These are phyloP conservation scores for Galbula dea DNA, from an alignment of 2,113 vertebrate species.

Conservation along the genomic window DNA sequence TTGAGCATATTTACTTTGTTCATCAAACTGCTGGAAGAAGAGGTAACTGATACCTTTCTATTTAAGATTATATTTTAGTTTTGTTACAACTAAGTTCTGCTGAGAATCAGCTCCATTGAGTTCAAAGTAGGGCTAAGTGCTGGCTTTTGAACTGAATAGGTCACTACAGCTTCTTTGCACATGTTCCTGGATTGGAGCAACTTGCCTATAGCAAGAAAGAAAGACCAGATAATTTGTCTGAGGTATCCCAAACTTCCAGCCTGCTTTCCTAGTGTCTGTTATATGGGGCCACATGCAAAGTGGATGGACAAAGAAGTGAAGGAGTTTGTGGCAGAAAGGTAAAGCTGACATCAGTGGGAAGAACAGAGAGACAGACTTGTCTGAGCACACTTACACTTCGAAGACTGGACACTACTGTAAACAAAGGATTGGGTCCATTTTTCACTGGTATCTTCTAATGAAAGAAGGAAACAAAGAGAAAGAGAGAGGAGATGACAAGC, in stretches of 20 bases:
- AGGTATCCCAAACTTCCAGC: neutral
- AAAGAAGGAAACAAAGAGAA: neutral
- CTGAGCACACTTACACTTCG: neutral
- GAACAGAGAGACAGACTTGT: neutral
- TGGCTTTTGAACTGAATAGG: neutral
- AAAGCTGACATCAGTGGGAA: neutral
- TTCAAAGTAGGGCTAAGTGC: neutral
- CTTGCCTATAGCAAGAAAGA: neutral
- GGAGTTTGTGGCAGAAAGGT: neutral
- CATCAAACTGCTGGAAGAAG: neutral
- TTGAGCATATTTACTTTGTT: slow-evolving; percentile 21
- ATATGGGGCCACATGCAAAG: neutral
- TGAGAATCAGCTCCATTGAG: neutral
- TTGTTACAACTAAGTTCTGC: neutral
- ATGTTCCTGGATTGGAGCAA: neutral
- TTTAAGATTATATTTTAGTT: neutral
- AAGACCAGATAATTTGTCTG: neutral
- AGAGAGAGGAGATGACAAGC: neutral
- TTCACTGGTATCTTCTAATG: neutral
- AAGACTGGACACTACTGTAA: neutral
- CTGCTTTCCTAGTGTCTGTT: neutral
- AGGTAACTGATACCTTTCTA: neutral
- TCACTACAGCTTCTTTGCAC: neutral
- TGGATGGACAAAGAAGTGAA: neutral
- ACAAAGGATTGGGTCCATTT: neutral